A percentile compares a stretch with the other conserved stretches of the same genome.
Conservation (phyloP, 2,888 invertebrate genomes). For the Odontocolon sp. region DNA sequence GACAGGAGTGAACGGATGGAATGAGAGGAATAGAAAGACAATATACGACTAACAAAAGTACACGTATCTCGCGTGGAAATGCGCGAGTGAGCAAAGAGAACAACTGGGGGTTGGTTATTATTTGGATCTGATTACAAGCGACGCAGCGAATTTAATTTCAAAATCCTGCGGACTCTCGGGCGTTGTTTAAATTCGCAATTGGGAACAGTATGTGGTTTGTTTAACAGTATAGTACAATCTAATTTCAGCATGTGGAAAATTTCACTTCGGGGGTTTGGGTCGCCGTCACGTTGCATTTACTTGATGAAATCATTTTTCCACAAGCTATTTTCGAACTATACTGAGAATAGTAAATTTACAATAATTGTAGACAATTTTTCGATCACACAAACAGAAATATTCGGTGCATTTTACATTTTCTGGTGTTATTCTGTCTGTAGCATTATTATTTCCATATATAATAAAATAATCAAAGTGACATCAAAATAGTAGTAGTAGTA, state of each 20-base stretch:
- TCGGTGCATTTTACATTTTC: not conserved
- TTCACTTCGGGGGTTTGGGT: not conserved
- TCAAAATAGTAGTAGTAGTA: no score
- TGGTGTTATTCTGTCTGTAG: no score
- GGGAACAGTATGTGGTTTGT: not conserved
- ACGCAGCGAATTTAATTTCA: slow-evolving; percentile 67
- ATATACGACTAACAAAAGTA: not conserved
- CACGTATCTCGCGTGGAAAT: not conserved
- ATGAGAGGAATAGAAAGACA: not conserved
- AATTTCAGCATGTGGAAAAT: not conserved
- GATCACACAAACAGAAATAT: not conserved
- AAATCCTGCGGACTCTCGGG: slow-evolving; percentile 29
- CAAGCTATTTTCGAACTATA: not conserved
- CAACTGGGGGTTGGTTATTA: slow-evolving; percentile 56
- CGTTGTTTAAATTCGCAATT: not conserved
- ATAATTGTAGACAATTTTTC: not conserved
- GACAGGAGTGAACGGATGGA: not conserved
- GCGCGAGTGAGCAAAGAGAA: not conserved
- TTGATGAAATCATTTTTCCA: not conserved
- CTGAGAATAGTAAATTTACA: not conserved
- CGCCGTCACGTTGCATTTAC: no score
- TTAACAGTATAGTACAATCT: not conserved
- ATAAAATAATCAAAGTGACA: no score
- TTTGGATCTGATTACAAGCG: slow-evolving; percentile 69
- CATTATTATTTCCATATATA: no score